These are phyloP conservation scores for Litocranius walleri DNA, from an alignment of 2,113 vertebrate genomes.

Conservation along the genomic window DNA sequence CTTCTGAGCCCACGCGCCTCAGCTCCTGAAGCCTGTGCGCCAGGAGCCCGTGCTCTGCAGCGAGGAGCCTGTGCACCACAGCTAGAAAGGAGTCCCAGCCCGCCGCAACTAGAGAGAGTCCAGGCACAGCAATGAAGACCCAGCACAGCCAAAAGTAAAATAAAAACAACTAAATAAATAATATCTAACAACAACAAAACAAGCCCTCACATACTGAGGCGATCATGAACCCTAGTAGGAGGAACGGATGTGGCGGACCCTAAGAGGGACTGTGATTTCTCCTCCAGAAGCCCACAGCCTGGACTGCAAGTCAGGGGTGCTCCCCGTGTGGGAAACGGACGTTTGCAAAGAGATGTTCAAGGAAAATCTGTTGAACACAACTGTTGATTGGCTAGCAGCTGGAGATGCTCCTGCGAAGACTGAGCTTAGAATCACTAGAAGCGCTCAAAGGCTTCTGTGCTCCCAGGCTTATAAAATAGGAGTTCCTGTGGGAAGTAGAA, in stretches of 20 bases:
- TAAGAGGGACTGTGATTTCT: neutral
- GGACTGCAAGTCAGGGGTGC: neutral
- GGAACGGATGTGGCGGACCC: accelerated
- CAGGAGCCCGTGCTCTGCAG: neutral
- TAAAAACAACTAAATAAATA: neutral
- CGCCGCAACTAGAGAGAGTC: neutral
- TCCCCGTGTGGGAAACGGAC: accelerated
- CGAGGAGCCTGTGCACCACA: neutral
- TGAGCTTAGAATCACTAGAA: no score
- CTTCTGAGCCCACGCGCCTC: neutral
- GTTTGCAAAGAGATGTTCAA: neutral
- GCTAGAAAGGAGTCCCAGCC: neutral
- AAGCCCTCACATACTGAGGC: neutral
- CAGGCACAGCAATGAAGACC: neutral
- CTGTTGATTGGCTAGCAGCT: neutral
- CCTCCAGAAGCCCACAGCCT: neutral
- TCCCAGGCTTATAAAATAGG: no score
- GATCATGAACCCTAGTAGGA: neutral
- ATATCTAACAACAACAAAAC: neutral
- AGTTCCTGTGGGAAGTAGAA: neutral
- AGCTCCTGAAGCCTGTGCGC: neutral
- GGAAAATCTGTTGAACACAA: no score
- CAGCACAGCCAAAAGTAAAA: neutral
- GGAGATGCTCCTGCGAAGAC: neutral
- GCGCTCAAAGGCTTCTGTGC: neutral